phyloP scores from a whole-genome alignment of 2,888 invertebrate species.

The Hedya salicella region DNA sequence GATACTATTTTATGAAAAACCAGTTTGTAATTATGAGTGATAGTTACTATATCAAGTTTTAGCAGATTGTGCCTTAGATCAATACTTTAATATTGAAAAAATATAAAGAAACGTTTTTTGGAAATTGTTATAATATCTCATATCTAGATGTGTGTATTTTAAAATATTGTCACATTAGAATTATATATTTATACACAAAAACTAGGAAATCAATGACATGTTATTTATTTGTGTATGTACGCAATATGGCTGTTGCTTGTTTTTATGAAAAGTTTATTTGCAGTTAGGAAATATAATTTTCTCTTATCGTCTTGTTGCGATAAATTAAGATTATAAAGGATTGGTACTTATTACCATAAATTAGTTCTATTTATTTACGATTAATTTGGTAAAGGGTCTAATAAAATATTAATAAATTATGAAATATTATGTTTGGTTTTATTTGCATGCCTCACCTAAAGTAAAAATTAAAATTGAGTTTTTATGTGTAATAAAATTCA shows the following conservation, averaged over 20 bases:
- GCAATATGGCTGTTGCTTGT: conserved; percentile 80
- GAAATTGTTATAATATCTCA: conserved; percentile 56
- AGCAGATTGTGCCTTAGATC: conserved; percentile 83
- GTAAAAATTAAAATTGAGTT: no score
- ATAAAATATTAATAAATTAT: conserved; percentile 84
- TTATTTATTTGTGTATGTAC: conserved; percentile 63
- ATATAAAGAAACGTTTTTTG: conserved; percentile 53
- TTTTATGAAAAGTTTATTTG: conserved; percentile 77
- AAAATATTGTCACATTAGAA: conserved; percentile 61
- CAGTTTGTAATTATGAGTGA: conserved; percentile 72
- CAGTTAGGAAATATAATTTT: conserved; percentile 65
- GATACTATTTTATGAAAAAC: conserved; percentile 69
- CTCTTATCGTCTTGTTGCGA: conserved; percentile 65
- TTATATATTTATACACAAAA: conserved; percentile 57
- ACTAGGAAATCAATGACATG: conserved; percentile 54
- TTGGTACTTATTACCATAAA: conserved; percentile 81
- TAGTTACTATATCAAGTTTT: conserved; percentile 74
- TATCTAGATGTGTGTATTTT: conserved; percentile 71
- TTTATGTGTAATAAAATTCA: no score
- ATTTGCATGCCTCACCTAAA: conserved; percentile 50
- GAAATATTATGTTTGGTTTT: conserved; percentile 62
- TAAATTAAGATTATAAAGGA: conserved; percentile 69
- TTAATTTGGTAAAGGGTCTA: conserved; percentile 86
- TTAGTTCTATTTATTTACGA: conserved; percentile 84
- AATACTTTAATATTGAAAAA: conserved; percentile 59